Percentiles rank a stretch among this genome's conserved stretches.
Evolutionary conservation across 2,797 vertebrate genomes (phyloP).

Genomic region (Echiichthys vipera): DNA sequence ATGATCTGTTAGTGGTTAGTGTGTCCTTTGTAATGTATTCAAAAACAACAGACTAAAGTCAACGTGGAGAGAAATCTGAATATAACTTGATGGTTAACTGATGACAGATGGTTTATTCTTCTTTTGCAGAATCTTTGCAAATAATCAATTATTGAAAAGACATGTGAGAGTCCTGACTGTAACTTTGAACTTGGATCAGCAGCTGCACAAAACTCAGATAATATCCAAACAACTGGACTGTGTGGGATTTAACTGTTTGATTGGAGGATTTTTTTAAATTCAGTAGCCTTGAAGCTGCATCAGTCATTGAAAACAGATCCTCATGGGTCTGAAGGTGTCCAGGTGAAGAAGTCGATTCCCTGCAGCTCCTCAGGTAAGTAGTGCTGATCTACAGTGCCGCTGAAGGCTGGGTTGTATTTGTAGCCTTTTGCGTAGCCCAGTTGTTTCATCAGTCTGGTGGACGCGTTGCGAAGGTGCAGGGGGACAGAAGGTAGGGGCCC

Average conservation of each 20-base stretch:
- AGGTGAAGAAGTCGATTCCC: conserved; percentile 88
- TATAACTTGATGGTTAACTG: not conserved
- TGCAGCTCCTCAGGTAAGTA: conserved; percentile 91
- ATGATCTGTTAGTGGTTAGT: not conserved
- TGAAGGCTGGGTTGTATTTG: conserved; percentile 93
- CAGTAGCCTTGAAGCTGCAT: not conserved
- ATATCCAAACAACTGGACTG: not conserved
- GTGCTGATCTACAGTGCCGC: conserved; percentile 88
- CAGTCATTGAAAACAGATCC: not conserved
- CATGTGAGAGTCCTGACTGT: not conserved
- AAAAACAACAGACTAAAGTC: not conserved
- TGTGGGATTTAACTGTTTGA: too few species aligned
- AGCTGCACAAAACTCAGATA: not conserved
- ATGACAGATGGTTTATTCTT: not conserved
- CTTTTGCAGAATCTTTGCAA: not conserved
- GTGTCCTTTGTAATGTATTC: not conserved
- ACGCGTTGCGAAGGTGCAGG: conserved; percentile 93
- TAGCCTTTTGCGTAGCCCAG: conserved; percentile 94
- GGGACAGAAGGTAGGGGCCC: conserved; percentile 94
- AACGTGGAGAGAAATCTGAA: not conserved
- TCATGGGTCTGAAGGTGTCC: conserved; percentile 69
- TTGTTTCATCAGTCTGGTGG: conserved; percentile 93
- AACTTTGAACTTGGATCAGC: not conserved
- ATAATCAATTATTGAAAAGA: not conserved
- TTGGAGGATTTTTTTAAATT: not conserved